Evolutionary conservation across 2,113 vertebrate genomes (phyloP).

Genomic region (Rallus limicola): DNA sequence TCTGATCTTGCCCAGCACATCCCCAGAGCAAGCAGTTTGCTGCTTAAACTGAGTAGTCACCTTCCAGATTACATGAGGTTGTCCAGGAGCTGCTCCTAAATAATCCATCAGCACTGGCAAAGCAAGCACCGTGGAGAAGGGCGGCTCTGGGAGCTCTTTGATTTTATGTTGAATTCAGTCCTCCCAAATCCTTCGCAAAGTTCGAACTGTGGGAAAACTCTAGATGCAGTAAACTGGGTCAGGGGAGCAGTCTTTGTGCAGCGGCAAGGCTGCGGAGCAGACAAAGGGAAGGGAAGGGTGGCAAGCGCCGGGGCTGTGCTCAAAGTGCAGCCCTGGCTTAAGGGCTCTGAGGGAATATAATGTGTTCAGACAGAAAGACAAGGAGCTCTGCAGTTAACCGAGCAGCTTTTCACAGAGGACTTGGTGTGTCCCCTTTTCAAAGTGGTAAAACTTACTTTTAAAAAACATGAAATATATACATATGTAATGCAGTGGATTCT

Average conservation of each 20-base stretch:
- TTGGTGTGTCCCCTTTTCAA: background rate
- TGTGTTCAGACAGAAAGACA: constrained; percentile 1
- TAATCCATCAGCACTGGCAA: background rate
- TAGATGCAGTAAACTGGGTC: background rate
- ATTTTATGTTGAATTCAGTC: background rate
- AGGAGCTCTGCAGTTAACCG: background rate
- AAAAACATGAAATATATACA: background rate
- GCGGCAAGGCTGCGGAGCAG: fast-evolving
- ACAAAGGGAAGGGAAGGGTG: background rate
- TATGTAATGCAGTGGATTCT: background rate
- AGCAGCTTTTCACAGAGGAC: background rate
- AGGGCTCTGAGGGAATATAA: background rate
- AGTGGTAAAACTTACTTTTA: background rate
- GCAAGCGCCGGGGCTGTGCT: background rate
- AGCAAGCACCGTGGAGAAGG: background rate
- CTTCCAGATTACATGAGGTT: background rate
- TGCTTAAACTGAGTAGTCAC: background rate
- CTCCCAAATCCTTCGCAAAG: background rate
- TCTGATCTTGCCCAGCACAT: background rate
- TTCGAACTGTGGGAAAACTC: constrained; percentile 14
- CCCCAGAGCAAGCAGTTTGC: background rate
- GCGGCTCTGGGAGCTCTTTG: background rate
- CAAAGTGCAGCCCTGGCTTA: background rate
- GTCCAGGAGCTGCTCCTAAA: background rate
- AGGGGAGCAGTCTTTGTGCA: background rate